Percentiles rank a stretch among this genome's conserved stretches.
These are phyloP conservation scores for Eupeodes latifasciatus DNA, from an alignment of 2,888 invertebrate species.

Conservation along the genomic window DNA sequence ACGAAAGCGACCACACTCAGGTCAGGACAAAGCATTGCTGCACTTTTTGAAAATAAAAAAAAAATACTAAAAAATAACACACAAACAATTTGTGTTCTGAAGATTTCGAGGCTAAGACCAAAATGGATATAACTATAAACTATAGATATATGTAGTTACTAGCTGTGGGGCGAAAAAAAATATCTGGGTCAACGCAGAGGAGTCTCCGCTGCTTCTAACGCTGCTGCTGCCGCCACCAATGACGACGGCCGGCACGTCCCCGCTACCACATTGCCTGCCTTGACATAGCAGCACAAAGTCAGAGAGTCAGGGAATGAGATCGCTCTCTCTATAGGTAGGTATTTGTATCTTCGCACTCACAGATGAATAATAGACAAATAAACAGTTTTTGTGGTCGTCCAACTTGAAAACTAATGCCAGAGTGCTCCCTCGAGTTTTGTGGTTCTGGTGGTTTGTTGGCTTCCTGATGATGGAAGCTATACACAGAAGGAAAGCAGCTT, in stretches of 20 bases:
- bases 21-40: slow-evolving; percentile 66
- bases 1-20: slow-evolving; percentile 57
- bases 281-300: slow-evolving; percentile 17
- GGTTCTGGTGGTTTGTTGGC: slow-evolving; percentile 14
- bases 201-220: neutral
- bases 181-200: slow-evolving; percentile 54
- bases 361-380: slow-evolving; percentile 71
- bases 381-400: slow-evolving; percentile 66
- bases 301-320: slow-evolving; percentile 31
- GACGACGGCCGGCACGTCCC: neutral
- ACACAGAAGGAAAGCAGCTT: slow-evolving; percentile 7
- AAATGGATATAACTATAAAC: neutral
- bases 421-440: slow-evolving; percentile 38
- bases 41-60: slow-evolving; percentile 52
- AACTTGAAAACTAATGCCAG: slow-evolving; percentile 56
- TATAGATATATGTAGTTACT: neutral
- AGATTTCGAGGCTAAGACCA: slow-evolving; percentile 5
- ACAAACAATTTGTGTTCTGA: slow-evolving; percentile 3
- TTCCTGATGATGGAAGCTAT: neutral
- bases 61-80: neutral
- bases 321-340: neutral
- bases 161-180: slow-evolving; percentile 42
- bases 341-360: slow-evolving; percentile 48
- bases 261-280: neutral
- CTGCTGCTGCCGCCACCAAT: neutral